Conservation (phyloP, 2,797 vertebrate genomes). For the Argya squamiceps region DNA sequence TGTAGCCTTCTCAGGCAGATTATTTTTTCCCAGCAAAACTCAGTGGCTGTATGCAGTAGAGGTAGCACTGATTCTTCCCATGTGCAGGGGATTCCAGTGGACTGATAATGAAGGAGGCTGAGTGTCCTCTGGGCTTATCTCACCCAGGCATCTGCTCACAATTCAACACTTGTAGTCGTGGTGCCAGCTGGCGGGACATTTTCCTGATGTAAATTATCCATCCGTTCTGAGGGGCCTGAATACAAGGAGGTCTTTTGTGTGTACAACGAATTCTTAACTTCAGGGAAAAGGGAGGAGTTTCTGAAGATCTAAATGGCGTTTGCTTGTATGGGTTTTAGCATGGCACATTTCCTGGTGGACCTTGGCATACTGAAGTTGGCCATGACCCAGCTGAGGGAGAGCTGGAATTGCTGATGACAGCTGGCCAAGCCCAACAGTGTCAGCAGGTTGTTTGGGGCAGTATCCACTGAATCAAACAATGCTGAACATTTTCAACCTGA, state of each 20-base stretch:
- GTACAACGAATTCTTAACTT: constrained; percentile 46
- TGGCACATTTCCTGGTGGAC: background rate
- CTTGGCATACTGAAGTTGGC: background rate
- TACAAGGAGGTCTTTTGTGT: constrained; percentile 76
- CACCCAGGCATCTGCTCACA: constrained; percentile 73
- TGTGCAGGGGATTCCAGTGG: background rate
- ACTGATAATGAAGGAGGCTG: background rate
- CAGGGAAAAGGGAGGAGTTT: constrained; percentile 40
- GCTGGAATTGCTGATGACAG: background rate
- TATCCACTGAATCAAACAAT: rapidly evolving
- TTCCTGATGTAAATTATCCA: constrained; percentile 73
- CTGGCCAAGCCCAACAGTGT: background rate
- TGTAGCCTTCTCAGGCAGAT: background rate
- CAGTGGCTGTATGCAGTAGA: background rate
- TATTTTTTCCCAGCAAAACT: background rate
- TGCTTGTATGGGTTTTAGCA: background rate
- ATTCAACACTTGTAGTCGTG: constrained; percentile 47
- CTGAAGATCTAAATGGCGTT: constrained; percentile 42
- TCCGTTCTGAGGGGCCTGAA: constrained; percentile 55
- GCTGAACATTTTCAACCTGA: background rate
- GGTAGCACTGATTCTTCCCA: background rate
- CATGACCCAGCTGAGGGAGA: background rate
- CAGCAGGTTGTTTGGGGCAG: background rate
- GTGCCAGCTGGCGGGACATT: constrained; percentile 64
- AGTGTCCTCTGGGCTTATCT: constrained; percentile 54